Conservation (phyloP, 2,888 invertebrate genomes). For the Toxonevra muliebris region DNA sequence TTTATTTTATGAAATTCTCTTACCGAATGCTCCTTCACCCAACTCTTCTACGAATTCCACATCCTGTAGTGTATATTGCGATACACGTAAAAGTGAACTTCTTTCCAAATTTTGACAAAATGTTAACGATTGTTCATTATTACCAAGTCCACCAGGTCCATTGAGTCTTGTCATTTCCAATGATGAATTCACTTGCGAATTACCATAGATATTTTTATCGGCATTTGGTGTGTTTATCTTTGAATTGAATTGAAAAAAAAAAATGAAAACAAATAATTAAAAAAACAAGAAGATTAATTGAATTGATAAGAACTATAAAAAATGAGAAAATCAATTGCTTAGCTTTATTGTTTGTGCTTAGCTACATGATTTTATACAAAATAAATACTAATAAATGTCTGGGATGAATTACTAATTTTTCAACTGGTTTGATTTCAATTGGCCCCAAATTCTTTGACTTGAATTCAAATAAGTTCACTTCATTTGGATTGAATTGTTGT, state of each 20-base stretch:
- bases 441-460: too few species aligned
- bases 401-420: too few species aligned
- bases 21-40: constrained; percentile 95
- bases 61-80: constrained; percentile 86
- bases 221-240: constrained; percentile 75
- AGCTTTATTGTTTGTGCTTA: too few species aligned
- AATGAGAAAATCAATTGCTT: too few species aligned
- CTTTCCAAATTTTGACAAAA: constrained; percentile 63
- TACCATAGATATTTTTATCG: constrained; percentile 84
- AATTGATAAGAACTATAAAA: too few species aligned
- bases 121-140: constrained; percentile 56
- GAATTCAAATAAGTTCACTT: too few species aligned
- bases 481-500: too few species aligned
- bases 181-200: constrained; percentile 78
- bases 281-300: too few species aligned
- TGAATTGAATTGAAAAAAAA: constrained; percentile 11
- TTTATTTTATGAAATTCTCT: neutral
- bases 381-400: too few species aligned
- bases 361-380: too few species aligned
- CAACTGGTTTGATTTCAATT: too few species aligned
- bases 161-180: constrained; percentile 87
- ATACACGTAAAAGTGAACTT: constrained; percentile 70
- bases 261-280: neutral
- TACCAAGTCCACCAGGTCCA: constrained; percentile 50
- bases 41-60: constrained; percentile 89